A percentile compares a stretch with the other conserved stretches of the same genome.
Evolutionary conservation across 2,888 invertebrate genomes (phyloP).

Genomic region (Gortyna flavago): DNA sequence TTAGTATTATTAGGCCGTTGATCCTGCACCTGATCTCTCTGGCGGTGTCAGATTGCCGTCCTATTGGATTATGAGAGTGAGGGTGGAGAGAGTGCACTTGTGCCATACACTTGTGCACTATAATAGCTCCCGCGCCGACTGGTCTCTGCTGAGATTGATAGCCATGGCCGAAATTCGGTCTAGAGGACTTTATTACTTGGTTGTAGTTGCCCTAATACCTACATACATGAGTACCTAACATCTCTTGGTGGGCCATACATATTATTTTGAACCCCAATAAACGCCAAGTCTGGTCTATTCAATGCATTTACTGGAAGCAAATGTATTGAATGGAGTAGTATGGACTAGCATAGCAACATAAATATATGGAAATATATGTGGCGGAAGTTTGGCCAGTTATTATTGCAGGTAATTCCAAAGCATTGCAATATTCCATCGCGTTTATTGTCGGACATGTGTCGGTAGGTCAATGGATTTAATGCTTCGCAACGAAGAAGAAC

Average conservation of each 20-base stretch:
- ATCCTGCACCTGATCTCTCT: too few relatives aligned
- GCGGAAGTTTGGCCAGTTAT: neutral
- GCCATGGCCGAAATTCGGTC: too few relatives aligned
- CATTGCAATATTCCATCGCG: neutral
- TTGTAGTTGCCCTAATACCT: neutral
- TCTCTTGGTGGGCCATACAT: neutral
- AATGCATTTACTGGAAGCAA: conserved; percentile 2
- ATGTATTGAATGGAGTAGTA: neutral
- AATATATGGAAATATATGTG: neutral
- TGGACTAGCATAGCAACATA: neutral
- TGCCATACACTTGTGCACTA: too few relatives aligned
- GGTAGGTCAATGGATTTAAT: conserved; percentile 95
- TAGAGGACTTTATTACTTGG: neutral
- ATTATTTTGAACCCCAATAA: neutral
- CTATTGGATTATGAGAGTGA: too few relatives aligned
- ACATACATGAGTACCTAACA: neutral
- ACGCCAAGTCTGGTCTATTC: neutral
- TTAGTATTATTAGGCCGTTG: neutral
- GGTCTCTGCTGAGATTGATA: too few relatives aligned
- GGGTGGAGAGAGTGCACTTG: too few relatives aligned
- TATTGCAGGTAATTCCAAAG: neutral
- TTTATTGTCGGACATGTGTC: neutral
- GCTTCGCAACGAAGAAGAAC: conserved; percentile 97
- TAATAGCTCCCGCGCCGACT: too few relatives aligned
- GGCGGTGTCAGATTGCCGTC: too few relatives aligned